phyloP scores from a whole-genome alignment of 2,113 vertebrate species.

The Okapia johnstoni region DNA sequence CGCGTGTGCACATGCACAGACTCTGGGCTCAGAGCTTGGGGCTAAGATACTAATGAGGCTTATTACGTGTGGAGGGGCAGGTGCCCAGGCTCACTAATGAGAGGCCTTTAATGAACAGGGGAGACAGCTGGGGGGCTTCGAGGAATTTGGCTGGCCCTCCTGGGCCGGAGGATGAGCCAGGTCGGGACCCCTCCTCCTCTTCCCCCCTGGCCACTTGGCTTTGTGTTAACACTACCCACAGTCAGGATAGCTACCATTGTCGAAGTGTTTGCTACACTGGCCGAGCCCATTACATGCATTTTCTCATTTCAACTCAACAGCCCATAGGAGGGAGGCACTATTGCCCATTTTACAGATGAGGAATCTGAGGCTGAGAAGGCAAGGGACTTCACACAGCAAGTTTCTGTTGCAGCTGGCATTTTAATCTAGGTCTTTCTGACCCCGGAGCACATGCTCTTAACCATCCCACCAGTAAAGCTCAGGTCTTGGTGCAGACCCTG shows the following conservation, averaged over 20 bases:
- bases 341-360: slow-evolving; percentile 55
- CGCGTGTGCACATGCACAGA: slow-evolving; percentile 33
- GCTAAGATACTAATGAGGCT: slow-evolving; percentile 76
- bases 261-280: fast-evolving
- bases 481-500: neutral
- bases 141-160: slow-evolving; percentile 52
- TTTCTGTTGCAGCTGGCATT: neutral
- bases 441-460: neutral
- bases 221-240: neutral
- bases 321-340: neutral
- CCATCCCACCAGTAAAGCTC: neutral
- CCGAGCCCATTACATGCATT: neutral
- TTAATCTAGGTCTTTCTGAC: neutral
- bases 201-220: neutral
- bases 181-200: neutral
- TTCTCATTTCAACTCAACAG: neutral
- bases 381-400: neutral
- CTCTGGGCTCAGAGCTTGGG: slow-evolving; percentile 71
- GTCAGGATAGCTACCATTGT: neutral
- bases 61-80: slow-evolving; percentile 81
- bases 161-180: neutral
- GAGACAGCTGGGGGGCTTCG: slow-evolving; percentile 44
- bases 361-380: neutral
- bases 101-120: slow-evolving; percentile 76
- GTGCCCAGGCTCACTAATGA: slow-evolving; percentile 82